Conservation (phyloP, 2,113 vertebrate genomes). For the cattle (Bos taurus) region DNA sequence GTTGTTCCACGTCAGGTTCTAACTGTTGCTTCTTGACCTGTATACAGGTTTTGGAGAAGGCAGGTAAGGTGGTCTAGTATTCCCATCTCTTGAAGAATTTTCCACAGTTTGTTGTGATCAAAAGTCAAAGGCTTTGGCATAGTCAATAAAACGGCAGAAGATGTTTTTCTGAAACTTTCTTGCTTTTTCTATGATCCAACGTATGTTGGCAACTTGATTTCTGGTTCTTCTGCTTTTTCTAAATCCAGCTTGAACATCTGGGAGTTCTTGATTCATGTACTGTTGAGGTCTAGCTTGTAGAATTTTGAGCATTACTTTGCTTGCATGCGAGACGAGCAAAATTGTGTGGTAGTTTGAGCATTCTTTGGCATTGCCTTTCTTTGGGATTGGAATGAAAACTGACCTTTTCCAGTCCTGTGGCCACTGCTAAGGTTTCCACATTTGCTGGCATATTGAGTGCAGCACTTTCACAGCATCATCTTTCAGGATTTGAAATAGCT, state of each 20-base stretch:
- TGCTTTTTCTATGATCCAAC: not conserved
- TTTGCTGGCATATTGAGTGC: not conserved
- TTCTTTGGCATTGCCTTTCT: not conserved
- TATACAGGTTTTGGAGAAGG: not conserved
- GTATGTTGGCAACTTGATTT: not conserved
- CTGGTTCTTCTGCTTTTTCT: not conserved
- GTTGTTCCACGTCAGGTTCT: not conserved
- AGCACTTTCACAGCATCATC: not conserved
- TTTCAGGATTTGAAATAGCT: not conserved
- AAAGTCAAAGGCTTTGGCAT: not conserved
- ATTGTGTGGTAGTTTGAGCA: not conserved
- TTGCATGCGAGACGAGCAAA: accelerated
- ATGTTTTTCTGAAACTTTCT: not conserved
- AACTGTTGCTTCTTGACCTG: not conserved
- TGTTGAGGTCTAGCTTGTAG: not conserved
- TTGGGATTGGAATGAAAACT: not conserved
- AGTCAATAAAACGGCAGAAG: not conserved
- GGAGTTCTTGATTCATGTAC: not conserved
- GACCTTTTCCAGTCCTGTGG: not conserved
- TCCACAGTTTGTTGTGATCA: not conserved
- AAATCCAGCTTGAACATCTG: not conserved
- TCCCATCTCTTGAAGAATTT: not conserved
- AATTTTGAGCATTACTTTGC: not conserved
- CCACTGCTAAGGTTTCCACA: not conserved
- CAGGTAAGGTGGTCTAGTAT: not conserved